Evolutionary conservation across 2,113 vertebrate species (phyloP).

Genomic region (Cranoglanis bouderius): DNA sequence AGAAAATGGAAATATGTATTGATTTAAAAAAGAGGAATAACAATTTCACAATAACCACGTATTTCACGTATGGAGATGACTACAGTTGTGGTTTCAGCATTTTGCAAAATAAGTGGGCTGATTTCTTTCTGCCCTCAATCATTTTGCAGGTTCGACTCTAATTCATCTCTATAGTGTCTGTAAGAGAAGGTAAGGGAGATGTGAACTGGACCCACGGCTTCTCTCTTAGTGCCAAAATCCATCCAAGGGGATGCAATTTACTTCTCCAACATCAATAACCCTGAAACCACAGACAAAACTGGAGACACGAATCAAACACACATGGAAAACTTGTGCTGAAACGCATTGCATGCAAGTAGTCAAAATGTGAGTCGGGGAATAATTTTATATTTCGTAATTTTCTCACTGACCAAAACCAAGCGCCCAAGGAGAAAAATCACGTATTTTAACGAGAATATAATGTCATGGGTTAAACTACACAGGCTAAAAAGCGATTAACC

Average conservation of each 20-base stretch:
- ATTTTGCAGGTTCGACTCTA: constrained; percentile 37
- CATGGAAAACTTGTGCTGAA: constrained; percentile 34
- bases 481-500: background rate
- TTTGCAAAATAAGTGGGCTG: constrained; percentile 42
- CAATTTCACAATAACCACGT: constrained; percentile 25
- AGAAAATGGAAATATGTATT: constrained; percentile 30
- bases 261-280: constrained; percentile 37
- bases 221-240: constrained; percentile 21
- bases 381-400: constrained; percentile 18
- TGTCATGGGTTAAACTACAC: constrained; percentile 3
- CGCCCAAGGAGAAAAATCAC: background rate
- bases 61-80: background rate
- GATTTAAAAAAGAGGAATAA: constrained; percentile 38
- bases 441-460: constrained; percentile 12
- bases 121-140: constrained; percentile 36
- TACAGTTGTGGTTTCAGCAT: constrained; percentile 38
- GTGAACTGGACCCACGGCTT: background rate
- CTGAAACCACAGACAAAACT: constrained; percentile 39
- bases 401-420: background rate
- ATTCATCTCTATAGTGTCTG: constrained; percentile 26
- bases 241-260: constrained; percentile 33
- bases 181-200: background rate
- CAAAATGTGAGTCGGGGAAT: constrained; percentile 4
- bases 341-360: background rate
- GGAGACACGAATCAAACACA: constrained; percentile 24